Evolutionary conservation across 2,888 invertebrate genomes (phyloP).

Genomic region (Endomychus coccineus): DNA sequence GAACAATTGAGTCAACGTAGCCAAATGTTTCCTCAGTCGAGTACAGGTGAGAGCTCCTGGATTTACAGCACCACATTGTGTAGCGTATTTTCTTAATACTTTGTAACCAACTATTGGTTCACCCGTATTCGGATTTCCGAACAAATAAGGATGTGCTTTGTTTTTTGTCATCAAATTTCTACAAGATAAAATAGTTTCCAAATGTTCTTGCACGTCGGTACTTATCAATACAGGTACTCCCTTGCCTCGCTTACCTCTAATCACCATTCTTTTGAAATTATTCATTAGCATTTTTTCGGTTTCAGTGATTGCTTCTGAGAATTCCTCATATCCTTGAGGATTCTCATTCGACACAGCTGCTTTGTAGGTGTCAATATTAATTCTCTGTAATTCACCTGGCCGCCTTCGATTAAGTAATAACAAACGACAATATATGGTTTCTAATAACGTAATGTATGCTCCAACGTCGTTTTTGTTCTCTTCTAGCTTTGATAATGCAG

Average conservation of each 20-base stretch:
- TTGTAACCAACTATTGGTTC: constrained; percentile 15
- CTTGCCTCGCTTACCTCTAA: constrained; percentile 24
- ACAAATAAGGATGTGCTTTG: constrained; percentile 15
- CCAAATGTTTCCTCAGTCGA: constrained; percentile 26
- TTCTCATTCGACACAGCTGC: no score
- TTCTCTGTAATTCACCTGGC: constrained; percentile 17
- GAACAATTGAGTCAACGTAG: constrained; percentile 27
- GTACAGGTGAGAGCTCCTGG: constrained; percentile 24
- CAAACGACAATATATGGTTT: constrained; percentile 23
- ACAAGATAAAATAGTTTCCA: no score
- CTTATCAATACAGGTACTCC: constrained; percentile 25
- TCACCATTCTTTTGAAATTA: constrained; percentile 25
- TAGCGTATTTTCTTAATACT: constrained; percentile 18
- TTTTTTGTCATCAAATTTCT: no score
- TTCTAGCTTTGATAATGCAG: constrained; percentile 6
- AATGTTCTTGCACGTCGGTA: constrained; percentile 22
- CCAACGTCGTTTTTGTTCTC: constrained; percentile 13
- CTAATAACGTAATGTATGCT: constrained; percentile 12
- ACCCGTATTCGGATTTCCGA: constrained; percentile 12
- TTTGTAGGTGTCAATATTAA: not conserved
- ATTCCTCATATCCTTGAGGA: no score
- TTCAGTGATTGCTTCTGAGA: no score
- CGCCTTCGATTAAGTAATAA: constrained; percentile 23
- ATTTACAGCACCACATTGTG: constrained; percentile 22
- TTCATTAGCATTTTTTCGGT: constrained; percentile 14